These are phyloP conservation scores for Drosophila nasuta DNA, from an alignment of 1,140 invertebrate species.

Conservation along the genomic window DNA sequence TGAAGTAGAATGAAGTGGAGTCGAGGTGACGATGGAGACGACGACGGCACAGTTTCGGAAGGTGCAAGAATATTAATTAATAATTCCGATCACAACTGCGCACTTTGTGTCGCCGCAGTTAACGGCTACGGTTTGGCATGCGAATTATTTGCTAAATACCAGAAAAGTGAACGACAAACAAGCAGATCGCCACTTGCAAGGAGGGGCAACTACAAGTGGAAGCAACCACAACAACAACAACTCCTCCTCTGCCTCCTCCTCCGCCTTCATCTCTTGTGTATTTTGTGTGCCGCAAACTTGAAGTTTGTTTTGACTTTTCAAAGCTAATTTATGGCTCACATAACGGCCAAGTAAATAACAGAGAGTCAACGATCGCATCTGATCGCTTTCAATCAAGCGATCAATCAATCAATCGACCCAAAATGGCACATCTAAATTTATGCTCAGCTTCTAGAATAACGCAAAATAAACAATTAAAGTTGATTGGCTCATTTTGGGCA, in stretches of 20 bases:
- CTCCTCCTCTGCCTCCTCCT: neutral
- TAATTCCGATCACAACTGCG: conserved; percentile 80
- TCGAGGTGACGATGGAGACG: neutral
- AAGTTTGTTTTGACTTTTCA: conserved; percentile 20
- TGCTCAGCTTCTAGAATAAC: conserved; percentile 9
- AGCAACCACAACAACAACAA: neutral
- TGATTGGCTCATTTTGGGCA: conserved; percentile 17
- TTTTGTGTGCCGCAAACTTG: conserved; percentile 22
- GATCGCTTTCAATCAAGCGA: conserved; percentile 44
- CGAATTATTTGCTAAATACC: conserved; percentile 78
- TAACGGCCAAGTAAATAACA: conserved; percentile 36
- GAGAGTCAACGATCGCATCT: conserved; percentile 34
- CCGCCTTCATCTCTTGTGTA: neutral
- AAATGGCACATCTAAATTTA: conserved; percentile 12
- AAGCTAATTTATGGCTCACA: conserved; percentile 49
- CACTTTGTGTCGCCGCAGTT: conserved; percentile 76
- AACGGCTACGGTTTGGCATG: conserved; percentile 66
- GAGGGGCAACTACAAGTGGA: neutral
- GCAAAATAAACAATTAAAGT: conserved; percentile 20
- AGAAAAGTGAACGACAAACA: conserved; percentile 65
- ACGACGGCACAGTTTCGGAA: conserved; percentile 55
- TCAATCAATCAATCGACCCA: conserved; percentile 6
- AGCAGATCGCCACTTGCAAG: conserved; percentile 17
- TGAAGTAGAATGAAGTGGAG: neutral
- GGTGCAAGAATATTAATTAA: conserved; percentile 84